phyloP scores from a whole-genome alignment of 2,888 invertebrate genomes.

The Muscina levida region DNA sequence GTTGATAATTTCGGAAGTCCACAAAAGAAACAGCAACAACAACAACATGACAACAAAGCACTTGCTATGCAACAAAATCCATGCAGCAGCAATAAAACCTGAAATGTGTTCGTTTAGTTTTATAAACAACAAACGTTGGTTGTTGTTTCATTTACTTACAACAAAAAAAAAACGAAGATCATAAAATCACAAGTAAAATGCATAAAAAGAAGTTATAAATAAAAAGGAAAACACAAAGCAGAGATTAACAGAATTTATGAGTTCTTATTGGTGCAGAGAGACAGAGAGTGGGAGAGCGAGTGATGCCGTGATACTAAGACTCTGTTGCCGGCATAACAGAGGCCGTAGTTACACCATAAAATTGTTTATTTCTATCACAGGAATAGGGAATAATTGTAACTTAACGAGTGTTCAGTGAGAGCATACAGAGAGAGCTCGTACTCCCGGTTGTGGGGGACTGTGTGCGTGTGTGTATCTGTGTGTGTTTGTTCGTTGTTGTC shows the following conservation, averaged over 20 bases:
- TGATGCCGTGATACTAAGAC: too few relatives aligned
- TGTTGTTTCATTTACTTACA: constrained; percentile 28
- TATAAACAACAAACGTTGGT: constrained; percentile 23
- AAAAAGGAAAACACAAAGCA: constrained; percentile 6
- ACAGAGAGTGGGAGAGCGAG: too few relatives aligned
- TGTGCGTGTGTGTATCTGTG: too few relatives aligned
- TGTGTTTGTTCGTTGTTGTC: constrained; percentile 1
- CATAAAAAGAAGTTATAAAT: constrained; percentile 22
- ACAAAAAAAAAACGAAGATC: constrained; percentile 29
- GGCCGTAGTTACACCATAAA: constrained; percentile 47
- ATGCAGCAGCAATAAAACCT: constrained; percentile 47
- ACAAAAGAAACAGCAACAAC: constrained; percentile 51
- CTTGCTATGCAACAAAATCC: constrained; percentile 62
- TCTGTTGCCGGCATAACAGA: constrained; percentile 16
- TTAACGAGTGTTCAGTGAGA: too few relatives aligned
- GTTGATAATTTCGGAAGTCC: constrained; percentile 59
- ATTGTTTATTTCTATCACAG: not conserved
- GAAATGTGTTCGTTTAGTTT: constrained; percentile 23
- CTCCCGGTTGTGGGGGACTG: too few relatives aligned
- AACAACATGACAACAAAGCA: constrained; percentile 50
- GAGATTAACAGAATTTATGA: too few relatives aligned
- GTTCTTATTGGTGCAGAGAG: constrained; percentile 30
- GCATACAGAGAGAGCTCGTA: too few relatives aligned
- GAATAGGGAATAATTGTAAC: too few relatives aligned
- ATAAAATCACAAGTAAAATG: constrained; percentile 22